Evolutionary conservation across 1,140 invertebrate species (phyloP).

Genomic region (Drosophila carrolli): DNA sequence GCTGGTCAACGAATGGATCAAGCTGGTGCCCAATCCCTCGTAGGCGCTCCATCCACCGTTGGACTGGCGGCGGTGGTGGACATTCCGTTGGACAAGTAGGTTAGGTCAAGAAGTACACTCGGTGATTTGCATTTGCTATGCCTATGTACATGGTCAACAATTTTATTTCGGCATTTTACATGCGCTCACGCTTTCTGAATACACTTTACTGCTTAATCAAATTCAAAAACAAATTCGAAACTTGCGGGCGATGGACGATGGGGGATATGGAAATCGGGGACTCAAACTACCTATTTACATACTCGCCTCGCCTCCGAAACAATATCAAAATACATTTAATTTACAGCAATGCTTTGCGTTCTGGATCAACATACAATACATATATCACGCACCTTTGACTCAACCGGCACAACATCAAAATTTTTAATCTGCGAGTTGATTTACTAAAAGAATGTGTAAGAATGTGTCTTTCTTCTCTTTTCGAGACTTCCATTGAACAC

Average conservation of each 20-base stretch:
- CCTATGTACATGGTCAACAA: slow-evolving; percentile 68
- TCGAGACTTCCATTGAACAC: not conserved
- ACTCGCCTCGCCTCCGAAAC: slow-evolving; percentile 1
- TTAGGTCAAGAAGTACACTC: slow-evolving; percentile 3
- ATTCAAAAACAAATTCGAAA: slow-evolving; percentile 38
- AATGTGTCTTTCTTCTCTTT: not conserved
- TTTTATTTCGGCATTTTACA: slow-evolving; percentile 52
- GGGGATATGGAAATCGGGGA: slow-evolving; percentile 19
- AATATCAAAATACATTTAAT: slow-evolving; percentile 23
- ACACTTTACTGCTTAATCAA: slow-evolving; percentile 57
- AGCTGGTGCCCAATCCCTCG: slow-evolving; percentile 35
- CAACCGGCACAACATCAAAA: not conserved
- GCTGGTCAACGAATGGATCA: slow-evolving; percentile 75
- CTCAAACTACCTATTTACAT: slow-evolving; percentile 40
- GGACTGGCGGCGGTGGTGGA: not conserved
- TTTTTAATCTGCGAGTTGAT: not conserved
- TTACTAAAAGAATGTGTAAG: slow-evolving; percentile 1
- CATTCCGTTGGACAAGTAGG: not conserved
- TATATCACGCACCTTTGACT: slow-evolving; percentile 9
- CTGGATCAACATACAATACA: not conserved
- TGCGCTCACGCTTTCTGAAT: slow-evolving; percentile 27
- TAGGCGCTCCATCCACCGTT: not conserved
- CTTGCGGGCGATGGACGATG: not conserved
- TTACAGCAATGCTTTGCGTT: slow-evolving; percentile 34
- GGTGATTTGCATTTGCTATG: slow-evolving; percentile 33